phyloP scores from a whole-genome alignment of 2,797 vertebrate genomes.

The Cetoscarus ocellatus region DNA sequence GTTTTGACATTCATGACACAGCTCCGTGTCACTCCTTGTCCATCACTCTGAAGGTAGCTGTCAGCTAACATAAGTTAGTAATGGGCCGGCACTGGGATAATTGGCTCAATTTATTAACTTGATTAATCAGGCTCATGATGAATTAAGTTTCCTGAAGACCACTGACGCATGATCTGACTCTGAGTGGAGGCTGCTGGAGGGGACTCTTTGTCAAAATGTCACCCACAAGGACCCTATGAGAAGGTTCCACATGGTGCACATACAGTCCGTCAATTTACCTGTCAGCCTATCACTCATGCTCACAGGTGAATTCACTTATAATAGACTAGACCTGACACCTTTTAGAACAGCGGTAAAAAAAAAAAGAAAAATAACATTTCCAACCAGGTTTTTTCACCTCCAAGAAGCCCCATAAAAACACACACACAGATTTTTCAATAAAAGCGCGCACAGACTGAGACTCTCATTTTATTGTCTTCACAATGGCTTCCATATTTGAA shows the following conservation, averaged over 20 bases:
- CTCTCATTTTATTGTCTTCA: conserved; percentile 9
- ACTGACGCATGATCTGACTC: conserved; percentile 4
- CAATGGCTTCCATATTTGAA: conserved; percentile 22
- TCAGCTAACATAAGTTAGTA: conserved; percentile 48
- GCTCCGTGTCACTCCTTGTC: conserved; percentile 27
- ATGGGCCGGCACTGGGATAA: conserved; percentile 43
- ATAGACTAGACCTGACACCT: neutral
- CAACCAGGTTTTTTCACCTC: neutral
- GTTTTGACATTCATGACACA: conserved; percentile 19
- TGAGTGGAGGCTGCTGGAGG: neutral
- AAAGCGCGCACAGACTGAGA: neutral
- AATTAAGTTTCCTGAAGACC: conserved; percentile 41
- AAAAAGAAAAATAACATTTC: neutral
- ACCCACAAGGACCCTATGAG: neutral
- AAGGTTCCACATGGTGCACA: neutral
- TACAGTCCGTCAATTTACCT: neutral
- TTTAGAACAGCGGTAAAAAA: neutral
- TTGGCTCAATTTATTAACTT: conserved; percentile 52
- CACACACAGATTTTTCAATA: neutral
- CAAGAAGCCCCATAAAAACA: neutral
- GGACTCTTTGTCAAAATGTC: conserved; percentile 29
- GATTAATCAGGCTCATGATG: conserved; percentile 46
- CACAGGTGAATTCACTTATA: neutral
- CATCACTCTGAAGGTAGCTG: conserved; percentile 43
- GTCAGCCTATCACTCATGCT: neutral